Percentiles rank a stretch among this genome's conserved stretches.
Conservation (phyloP, 2,797 vertebrate species). For the Moxostoma hubbsi region DNA sequence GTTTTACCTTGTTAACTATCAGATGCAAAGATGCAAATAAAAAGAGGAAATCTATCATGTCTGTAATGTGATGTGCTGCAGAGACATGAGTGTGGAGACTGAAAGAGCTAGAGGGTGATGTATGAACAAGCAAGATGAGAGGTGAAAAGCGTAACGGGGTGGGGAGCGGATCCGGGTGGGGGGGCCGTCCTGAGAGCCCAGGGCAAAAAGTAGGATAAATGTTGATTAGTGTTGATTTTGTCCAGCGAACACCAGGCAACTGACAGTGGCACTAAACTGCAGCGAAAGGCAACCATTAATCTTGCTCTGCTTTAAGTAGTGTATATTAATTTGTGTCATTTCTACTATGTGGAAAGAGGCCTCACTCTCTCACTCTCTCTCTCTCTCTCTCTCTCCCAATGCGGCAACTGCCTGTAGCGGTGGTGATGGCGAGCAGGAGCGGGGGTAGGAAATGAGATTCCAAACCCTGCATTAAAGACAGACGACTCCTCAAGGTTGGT, state of each 20-base stretch:
- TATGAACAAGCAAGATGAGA: conserved; percentile 91
- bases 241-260: conserved; percentile 92
- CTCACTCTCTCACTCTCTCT: conserved; percentile 63
- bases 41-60: conserved; percentile 95
- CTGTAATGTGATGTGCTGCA: conserved; percentile 90
- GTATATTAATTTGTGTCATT: conserved; percentile 99
- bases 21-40: conserved; percentile 98
- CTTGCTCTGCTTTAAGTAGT: conserved; percentile 99
- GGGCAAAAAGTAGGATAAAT: conserved; percentile 98
- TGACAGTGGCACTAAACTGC: conserved; percentile 98
- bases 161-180: conserved; percentile 74
- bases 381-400: conserved; percentile 9
- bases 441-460: conserved; percentile 88
- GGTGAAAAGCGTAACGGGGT: conserved; percentile 92
- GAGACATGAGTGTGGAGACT: conserved; percentile 52
- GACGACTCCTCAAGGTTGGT: conserved; percentile 96
- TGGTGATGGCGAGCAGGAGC: conserved; percentile 74
- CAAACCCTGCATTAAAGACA: conserved; percentile 94
- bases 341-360: conserved; percentile 95
- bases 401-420: conserved; percentile 83
- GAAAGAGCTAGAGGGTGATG: conserved; percentile 82
- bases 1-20: conserved; percentile 85
- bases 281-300: conserved; percentile 98
- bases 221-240: conserved; percentile 99
- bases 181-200: conserved; percentile 86